Evolutionary conservation across 2,797 vertebrate species (phyloP).

Genomic region (Eulemur coronatus): DNA sequence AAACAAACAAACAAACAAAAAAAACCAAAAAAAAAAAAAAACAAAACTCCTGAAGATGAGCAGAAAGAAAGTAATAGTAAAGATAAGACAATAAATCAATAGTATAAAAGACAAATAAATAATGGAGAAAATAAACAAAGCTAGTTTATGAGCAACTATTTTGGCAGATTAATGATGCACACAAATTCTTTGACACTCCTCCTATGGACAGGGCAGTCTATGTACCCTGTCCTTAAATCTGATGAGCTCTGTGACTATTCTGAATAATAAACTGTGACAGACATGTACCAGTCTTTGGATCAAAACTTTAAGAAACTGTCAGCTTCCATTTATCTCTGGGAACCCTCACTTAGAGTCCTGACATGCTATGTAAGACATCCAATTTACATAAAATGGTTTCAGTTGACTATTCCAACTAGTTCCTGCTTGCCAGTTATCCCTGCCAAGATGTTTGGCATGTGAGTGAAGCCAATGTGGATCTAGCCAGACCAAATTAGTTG

Average conservation of each 20-base stretch:
- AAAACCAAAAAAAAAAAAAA: too few species aligned
- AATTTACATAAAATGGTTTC: neutral
- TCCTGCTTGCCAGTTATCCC: neutral
- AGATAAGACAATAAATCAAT: neutral
- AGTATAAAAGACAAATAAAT: neutral
- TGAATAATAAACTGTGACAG: neutral
- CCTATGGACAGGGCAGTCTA: neutral
- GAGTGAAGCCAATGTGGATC: neutral
- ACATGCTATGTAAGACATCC: neutral
- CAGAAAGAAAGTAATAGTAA: neutral
- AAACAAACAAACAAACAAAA: neutral
- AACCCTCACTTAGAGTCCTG: neutral
- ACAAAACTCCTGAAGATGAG: neutral
- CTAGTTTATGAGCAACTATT: neutral
- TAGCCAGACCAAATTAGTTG: neutral
- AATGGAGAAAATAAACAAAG: neutral
- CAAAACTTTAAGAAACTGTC: neutral
- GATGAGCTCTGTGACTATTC: neutral
- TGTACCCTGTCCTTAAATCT: neutral
- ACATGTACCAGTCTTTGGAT: neutral
- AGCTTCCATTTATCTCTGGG: neutral
- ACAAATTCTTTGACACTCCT: neutral
- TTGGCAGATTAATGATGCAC: neutral
- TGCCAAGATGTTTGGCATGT: neutral
- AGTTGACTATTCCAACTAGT: neutral